Conservation (phyloP, 2,113 vertebrate species). For the Myotis yumanensis region DNA sequence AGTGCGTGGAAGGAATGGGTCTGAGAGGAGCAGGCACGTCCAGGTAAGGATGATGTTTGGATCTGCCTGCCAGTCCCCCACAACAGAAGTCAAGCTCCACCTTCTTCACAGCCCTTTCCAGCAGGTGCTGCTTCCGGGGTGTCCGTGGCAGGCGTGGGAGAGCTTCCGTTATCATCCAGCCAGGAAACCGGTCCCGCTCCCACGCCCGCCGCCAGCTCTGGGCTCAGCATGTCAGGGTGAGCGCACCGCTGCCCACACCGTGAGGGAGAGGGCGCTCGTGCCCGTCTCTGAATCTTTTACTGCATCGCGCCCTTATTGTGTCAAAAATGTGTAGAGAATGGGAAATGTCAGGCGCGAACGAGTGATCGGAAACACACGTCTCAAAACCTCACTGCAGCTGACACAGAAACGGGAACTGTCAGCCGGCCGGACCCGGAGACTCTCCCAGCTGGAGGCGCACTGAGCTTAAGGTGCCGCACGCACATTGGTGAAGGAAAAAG, state of each 20-base stretch:
- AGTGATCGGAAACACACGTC: background rate
- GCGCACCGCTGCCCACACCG: background rate
- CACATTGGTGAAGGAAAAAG: background rate
- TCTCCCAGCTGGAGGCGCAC: background rate
- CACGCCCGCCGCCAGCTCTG: background rate
- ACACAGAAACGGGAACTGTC: background rate
- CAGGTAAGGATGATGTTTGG: background rate
- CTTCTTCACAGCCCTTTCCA: background rate
- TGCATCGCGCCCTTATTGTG: slow-evolving; percentile 8
- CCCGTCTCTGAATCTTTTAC: slow-evolving; percentile 14
- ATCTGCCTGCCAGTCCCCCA: background rate
- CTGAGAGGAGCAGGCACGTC: background rate
- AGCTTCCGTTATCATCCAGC: background rate
- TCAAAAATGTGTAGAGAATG: slow-evolving; percentile 56
- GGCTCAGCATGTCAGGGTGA: background rate
- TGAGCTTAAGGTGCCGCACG: background rate
- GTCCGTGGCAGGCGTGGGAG: fast-evolving
- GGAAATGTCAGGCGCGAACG: background rate
- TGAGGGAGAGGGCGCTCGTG: background rate
- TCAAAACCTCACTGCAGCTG: slow-evolving; percentile 4
- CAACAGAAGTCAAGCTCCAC: background rate
- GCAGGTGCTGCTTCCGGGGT: background rate
- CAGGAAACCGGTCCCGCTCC: background rate
- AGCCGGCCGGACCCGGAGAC: background rate
- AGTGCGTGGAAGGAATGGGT: background rate